Percentiles rank a stretch among this genome's conserved stretches.
These are phyloP conservation scores for Narcine bancroftii DNA, from an alignment of 2,113 vertebrate genomes.

Conservation along the genomic window DNA sequence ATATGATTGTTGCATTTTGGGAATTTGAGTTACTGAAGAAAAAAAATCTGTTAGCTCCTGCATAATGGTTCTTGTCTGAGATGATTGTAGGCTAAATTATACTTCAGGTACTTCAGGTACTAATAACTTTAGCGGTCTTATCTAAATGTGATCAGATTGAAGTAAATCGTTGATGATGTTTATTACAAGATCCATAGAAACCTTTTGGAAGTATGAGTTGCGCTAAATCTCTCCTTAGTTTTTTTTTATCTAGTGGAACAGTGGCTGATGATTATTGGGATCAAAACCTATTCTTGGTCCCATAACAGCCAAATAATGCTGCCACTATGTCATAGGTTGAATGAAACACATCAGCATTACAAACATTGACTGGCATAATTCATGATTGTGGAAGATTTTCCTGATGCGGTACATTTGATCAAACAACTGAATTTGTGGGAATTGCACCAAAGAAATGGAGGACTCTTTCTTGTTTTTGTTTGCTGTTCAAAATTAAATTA, in stretches of 20 bases:
- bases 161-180: background rate
- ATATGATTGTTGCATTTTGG: background rate
- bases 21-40: background rate
- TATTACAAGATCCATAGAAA: background rate
- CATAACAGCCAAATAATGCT: background rate
- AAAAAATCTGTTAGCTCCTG: background rate
- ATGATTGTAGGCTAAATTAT: background rate
- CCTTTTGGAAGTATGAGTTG: background rate
- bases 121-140: no score
- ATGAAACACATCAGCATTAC: background rate
- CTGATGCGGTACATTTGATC: background rate
- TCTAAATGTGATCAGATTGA: background rate
- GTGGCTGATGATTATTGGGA: background rate
- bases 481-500: constrained; percentile 6
- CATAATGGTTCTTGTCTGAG: background rate
- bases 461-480: background rate
- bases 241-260: background rate
- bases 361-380: background rate
- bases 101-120: no score
- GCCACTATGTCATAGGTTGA: background rate
- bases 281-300: background rate
- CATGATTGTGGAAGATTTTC: background rate
- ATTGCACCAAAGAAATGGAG: background rate
- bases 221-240: background rate
- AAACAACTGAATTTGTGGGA: background rate